These are phyloP conservation scores for Theodoxus fluviatilis DNA, from an alignment of 2,888 invertebrate genomes.

Conservation along the genomic window DNA sequence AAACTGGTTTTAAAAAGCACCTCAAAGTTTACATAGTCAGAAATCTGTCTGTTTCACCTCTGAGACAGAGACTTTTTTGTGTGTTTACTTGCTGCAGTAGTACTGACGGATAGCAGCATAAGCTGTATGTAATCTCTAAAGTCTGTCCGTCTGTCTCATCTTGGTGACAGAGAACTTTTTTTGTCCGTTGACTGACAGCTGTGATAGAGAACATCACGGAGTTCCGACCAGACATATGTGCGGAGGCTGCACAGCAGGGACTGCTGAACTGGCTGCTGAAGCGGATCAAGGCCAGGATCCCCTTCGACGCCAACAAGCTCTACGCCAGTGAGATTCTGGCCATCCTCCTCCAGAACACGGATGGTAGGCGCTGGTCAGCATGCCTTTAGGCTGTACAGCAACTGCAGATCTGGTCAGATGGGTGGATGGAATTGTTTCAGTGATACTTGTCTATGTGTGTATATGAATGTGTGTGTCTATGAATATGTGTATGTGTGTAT, in stretches of 20 bases:
- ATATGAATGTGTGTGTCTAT: too few species aligned
- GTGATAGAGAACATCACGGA: conserved; percentile 96
- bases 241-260: conserved; percentile 88
- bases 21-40: too few species aligned
- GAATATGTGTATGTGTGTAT: too few species aligned
- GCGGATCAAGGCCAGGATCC: conserved; percentile 77
- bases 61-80: neutral
- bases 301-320: conserved; percentile 93
- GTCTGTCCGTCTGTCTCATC: conserved; percentile 6
- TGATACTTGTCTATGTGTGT: too few species aligned
- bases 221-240: conserved; percentile 82
- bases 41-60: too few species aligned
- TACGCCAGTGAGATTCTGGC: conserved; percentile 96
- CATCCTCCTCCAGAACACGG: conserved; percentile 89
- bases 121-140: too few species aligned
- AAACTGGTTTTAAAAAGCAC: too few species aligned
- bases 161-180: neutral
- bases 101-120: too few species aligned
- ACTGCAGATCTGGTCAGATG: too few species aligned
- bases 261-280: conserved; percentile 90
- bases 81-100: neutral
- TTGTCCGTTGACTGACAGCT: conserved; percentile 67
- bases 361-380: too few species aligned
- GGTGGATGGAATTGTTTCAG: too few species aligned
- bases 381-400: too few species aligned